Evolutionary conservation across 1,140 invertebrate genomes (phyloP).

Genomic region (Teleopsis dalmanni): DNA sequence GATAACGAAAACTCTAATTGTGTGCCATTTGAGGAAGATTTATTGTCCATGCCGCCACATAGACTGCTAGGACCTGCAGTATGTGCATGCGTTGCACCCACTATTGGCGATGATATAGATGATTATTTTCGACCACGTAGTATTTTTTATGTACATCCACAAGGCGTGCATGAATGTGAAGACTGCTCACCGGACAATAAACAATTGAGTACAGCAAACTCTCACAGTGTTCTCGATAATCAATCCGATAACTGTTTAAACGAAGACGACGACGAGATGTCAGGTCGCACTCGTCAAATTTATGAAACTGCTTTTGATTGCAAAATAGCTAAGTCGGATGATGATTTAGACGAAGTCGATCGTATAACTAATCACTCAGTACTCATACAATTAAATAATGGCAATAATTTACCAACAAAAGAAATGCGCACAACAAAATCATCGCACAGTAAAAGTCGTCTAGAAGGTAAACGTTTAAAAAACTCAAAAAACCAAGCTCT

Average conservation of each 20-base stretch:
- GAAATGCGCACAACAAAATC: constrained; percentile 7
- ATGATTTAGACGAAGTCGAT: constrained; percentile 73
- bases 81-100: constrained; percentile 57
- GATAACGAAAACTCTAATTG: constrained; percentile 39
- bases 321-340: constrained; percentile 71
- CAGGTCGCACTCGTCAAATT: constrained; percentile 54
- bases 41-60: constrained; percentile 51
- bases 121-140: constrained; percentile 53
- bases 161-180: constrained; percentile 45
- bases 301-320: constrained; percentile 87
- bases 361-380: constrained; percentile 72
- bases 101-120: constrained; percentile 51
- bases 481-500: constrained; percentile 40
- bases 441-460: constrained; percentile 20
- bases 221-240: constrained; percentile 10
- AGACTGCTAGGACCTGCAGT: constrained; percentile 53
- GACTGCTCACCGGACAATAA: constrained; percentile 42
- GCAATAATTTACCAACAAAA: constrained; percentile 18
- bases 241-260: background rate
- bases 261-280: constrained; percentile 30
- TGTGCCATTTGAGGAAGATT: constrained; percentile 4
- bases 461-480: constrained; percentile 37
- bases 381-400: constrained; percentile 51
- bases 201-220: constrained; percentile 10
- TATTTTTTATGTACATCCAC: constrained; percentile 52